These are phyloP conservation scores for Cirrhinus mrigala DNA, from an alignment of 2,797 vertebrate species.

Conservation along the genomic window DNA sequence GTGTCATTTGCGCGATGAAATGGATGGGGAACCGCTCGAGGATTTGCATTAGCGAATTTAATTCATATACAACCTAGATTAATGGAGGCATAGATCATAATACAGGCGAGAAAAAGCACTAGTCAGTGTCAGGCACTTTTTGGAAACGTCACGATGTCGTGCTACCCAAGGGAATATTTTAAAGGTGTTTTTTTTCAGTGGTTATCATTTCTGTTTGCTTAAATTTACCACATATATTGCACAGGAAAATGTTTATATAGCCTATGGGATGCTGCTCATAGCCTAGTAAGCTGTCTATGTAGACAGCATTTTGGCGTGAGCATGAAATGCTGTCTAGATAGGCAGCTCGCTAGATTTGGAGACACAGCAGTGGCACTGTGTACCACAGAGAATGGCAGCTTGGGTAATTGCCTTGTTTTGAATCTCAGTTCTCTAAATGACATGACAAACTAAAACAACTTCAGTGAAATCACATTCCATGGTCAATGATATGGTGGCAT, in stretches of 20 bases:
- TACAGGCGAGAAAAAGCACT: background rate
- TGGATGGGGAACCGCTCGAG: slow-evolving; percentile 5
- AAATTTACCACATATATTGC: background rate
- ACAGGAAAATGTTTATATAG: background rate
- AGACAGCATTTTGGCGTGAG: background rate
- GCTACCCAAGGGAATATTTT: background rate
- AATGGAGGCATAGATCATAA: background rate
- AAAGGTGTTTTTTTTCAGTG: background rate
- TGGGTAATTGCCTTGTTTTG: slow-evolving; percentile 3
- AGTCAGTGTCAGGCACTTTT: background rate
- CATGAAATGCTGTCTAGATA: slow-evolving; percentile 1
- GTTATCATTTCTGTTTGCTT: background rate
- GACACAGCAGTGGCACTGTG: background rate
- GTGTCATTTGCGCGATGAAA: slow-evolving; percentile 11
- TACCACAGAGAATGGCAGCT: background rate
- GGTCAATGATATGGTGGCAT: background rate
- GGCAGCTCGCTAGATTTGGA: background rate
- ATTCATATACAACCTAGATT: background rate
- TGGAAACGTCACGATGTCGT: slow-evolving; percentile 15
- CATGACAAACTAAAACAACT: background rate
- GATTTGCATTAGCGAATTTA: background rate
- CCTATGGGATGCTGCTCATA: background rate
- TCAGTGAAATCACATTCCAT: background rate
- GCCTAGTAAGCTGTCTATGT: background rate
- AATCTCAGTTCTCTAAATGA: background rate